phyloP scores from a whole-genome alignment of 2,888 invertebrate species.

The Erynnis tages region DNA sequence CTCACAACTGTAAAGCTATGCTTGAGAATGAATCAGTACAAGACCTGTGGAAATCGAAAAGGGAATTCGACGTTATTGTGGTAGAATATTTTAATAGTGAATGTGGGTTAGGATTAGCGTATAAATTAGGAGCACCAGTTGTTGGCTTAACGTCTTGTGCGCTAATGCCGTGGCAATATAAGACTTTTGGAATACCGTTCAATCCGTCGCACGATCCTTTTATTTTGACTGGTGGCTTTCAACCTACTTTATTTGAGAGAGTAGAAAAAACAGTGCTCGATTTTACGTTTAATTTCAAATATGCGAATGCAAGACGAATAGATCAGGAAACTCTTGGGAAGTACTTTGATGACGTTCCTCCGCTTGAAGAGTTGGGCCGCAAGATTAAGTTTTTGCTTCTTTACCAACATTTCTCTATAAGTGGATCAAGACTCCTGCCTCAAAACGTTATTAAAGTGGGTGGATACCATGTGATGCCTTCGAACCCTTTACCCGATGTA shows the following conservation, averaged over 20 bases:
- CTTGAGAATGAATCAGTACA: neutral
- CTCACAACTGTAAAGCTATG: neutral
- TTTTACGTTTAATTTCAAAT: no score
- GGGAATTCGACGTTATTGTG: neutral
- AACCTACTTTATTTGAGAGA: constrained; percentile 46
- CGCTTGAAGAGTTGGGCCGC: constrained; percentile 73
- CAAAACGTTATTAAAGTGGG: constrained; percentile 84
- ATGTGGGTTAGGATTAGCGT: neutral
- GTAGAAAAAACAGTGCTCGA: constrained; percentile 48
- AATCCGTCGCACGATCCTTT: neutral
- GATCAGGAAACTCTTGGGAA: constrained; percentile 53
- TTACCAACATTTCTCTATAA: constrained; percentile 83
- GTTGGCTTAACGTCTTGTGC: neutral
- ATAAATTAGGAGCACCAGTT: neutral
- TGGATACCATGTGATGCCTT: constrained; percentile 75
- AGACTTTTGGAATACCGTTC: neutral
- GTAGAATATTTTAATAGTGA: constrained; percentile 1
- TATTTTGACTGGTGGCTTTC: neutral
- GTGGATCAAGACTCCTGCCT: constrained; percentile 78
- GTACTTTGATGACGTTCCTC: constrained; percentile 72
- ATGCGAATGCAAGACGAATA: constrained; percentile 46
- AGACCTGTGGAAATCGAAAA: neutral
- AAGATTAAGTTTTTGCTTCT: constrained; percentile 79
- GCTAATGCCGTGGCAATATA: neutral
- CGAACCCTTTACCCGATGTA: constrained; percentile 31